A percentile compares a stretch with the other conserved stretches of the same genome.
Evolutionary conservation across 30 jellyfish, hydroid and myxozoan genomes (phyloP).

Genomic region (Aurelia sp.): DNA sequence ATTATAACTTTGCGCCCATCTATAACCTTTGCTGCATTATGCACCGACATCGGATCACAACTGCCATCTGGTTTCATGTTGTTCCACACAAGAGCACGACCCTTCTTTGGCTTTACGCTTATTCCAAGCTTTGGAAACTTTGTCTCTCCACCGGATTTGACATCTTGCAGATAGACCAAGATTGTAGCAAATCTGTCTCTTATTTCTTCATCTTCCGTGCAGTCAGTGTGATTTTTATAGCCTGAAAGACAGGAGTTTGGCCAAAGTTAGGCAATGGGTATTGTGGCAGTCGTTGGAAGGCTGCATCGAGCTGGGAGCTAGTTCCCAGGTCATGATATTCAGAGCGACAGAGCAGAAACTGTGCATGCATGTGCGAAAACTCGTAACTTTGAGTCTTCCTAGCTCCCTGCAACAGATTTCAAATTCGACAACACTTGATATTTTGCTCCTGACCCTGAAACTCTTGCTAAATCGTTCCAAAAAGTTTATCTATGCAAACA

Average conservation of each 20-base stretch:
- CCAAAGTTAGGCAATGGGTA: too few species aligned
- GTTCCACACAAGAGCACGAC: slow-evolving; percentile 89
- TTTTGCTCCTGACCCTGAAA: too few species aligned
- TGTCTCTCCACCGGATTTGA: slow-evolving; percentile 90
- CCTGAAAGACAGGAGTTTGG: slow-evolving; percentile 55
- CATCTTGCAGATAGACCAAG: slow-evolving; percentile 84
- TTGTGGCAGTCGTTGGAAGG: too few species aligned
- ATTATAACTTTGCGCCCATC: slow-evolving; percentile 77
- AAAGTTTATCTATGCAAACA: too few species aligned
- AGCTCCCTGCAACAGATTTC: too few species aligned
- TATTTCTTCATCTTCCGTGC: slow-evolving; percentile 69
- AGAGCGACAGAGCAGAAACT: too few species aligned
- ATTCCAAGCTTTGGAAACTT: slow-evolving; percentile 75
- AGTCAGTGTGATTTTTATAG: slow-evolving; percentile 82
- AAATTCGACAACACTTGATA: too few species aligned
- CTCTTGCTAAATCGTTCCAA: too few species aligned
- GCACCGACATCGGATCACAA: slow-evolving; percentile 88
- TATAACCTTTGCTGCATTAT: slow-evolving; percentile 89
- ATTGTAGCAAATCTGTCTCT: slow-evolving; percentile 91
- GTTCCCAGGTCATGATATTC: too few species aligned
- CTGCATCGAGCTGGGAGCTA: too few species aligned
- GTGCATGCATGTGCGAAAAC: too few species aligned
- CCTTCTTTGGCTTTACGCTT: slow-evolving; percentile 79
- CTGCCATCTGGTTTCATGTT: slow-evolving; percentile 81
- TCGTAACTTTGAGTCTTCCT: too few species aligned